Evolutionary conservation across 2,113 vertebrate species (phyloP), one percentile per base, ranked within the genome.

Genomic region (Mirounga angustirostris): DNA sequence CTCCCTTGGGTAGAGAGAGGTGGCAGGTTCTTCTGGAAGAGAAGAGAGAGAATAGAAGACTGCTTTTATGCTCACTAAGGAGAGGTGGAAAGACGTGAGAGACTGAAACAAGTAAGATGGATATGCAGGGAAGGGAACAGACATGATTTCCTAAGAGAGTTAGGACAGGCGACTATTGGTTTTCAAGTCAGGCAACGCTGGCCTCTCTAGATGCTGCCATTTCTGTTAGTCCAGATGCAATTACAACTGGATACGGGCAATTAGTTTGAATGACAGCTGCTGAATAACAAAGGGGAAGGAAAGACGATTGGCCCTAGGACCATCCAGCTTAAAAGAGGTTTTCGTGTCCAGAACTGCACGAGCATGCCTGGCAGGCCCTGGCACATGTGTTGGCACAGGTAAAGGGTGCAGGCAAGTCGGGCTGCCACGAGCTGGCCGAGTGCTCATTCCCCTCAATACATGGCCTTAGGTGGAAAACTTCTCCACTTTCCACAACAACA

Each of bases 261-360:
- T 95, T 96, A 71, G 58, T 85, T 33, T 95, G 93, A 88, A 54
- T 65, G 90, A 50, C 80, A 94, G 84, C 50, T 58, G 36, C 22
- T 65, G 74, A 83, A 83, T n/a, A 59, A 58, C 33, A 2, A 58
- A 63, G 18, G 50, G 36, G n/a, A 56, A n/a, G 78, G 76, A 52
- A 83, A 76, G 19, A 33, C 21, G 5, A 12, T 19, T 26, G 28
- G 40, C 58, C 54, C 7, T 3, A 7, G 0, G 54, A 30, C 43
- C 24, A 7, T 18, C 40, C 58, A 28, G 43, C 46, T 52, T 9
- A 30, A 76, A 58, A 33, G 84, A 91, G 24, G 40, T 18, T 71
- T 79, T 28, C n/a, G 2, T 7, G 67, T 74, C 50, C 78, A 50
- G 74, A 40, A 43, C 36, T 24, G 3, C 11, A 1, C 14, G 5